A percentile compares a stretch with the other conserved stretches of the same genome.
phyloP scores from a whole-genome alignment of 2,797 vertebrate genomes.

The Helarctos malayanus region DNA sequence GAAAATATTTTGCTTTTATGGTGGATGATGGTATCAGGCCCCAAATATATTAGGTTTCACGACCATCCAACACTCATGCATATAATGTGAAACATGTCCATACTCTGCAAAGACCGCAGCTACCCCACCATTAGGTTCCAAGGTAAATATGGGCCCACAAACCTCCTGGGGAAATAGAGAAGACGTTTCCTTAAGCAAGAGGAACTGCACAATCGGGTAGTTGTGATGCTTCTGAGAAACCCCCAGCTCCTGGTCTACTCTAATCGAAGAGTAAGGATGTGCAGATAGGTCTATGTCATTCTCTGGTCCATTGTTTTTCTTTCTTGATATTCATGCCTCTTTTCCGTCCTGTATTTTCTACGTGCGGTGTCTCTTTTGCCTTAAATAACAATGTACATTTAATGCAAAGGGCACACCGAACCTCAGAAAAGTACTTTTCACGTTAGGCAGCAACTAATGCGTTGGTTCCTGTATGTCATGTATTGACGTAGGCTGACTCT shows the following conservation, averaged over 20 bases:
- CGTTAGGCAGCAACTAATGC: not conserved
- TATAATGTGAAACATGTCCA: not conserved
- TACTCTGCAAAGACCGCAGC: not conserved
- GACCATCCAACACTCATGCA: not conserved
- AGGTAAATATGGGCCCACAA: not conserved
- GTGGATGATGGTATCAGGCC: not conserved
- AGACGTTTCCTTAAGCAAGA: not conserved
- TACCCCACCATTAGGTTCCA: not conserved
- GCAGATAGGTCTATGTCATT: no score
- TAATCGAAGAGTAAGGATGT: not conserved
- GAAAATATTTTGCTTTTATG: constrained; percentile 58
- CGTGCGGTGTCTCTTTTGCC: not conserved
- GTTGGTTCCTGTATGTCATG: not conserved
- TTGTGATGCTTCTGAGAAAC: not conserved
- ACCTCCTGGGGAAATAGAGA: not conserved
- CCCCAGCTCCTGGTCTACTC: not conserved
- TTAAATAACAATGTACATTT: not conserved
- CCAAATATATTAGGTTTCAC: not conserved
- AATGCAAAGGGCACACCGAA: not conserved
- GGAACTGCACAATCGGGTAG: not conserved
- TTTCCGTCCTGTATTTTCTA: not conserved
- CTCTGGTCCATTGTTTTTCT: not conserved
- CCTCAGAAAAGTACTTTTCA: not conserved
- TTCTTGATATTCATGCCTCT: not conserved
- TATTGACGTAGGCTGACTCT: not conserved